A percentile compares a stretch with the other conserved stretches of the same genome.
Evolutionary conservation across 2,113 vertebrate species (phyloP).

Genomic region (Meles meles): DNA sequence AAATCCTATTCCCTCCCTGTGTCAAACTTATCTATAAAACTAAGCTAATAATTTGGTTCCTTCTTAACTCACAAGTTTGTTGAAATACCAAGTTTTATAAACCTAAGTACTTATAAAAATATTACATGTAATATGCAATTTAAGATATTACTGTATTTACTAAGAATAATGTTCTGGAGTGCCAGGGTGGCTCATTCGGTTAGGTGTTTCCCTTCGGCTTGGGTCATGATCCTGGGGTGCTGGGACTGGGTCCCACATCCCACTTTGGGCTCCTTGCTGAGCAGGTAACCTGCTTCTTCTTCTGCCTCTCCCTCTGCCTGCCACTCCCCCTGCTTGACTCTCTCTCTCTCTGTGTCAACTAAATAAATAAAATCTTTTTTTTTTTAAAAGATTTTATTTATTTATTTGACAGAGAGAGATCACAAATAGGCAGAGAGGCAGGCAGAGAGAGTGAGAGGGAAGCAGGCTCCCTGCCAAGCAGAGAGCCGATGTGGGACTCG

Average conservation of each 20-base stretch:
- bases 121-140: neutral
- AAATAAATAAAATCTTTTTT: too few species aligned
- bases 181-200: neutral
- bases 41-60: neutral
- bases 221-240: neutral
- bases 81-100: neutral
- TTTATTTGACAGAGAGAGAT: too few species aligned
- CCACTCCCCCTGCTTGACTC: too few species aligned
- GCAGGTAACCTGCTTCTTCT: too few species aligned
- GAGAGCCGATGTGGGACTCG: too few species aligned
- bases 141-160: neutral
- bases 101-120: neutral
- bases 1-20: neutral
- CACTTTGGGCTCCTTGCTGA: too few species aligned
- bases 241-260: neutral
- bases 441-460: too few species aligned
- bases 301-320: too few species aligned
- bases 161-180: neutral
- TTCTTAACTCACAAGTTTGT: neutral
- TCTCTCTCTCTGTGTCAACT: too few species aligned
- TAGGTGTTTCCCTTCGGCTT: neutral
- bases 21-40: neutral
- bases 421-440: too few species aligned
- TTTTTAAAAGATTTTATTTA: too few species aligned
- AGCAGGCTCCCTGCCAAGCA: too few species aligned